Base-by-base conservation (phyloP, 53 echinoderm and acorn worm genomes). In the Hippasteria phrygiana region DNA sequence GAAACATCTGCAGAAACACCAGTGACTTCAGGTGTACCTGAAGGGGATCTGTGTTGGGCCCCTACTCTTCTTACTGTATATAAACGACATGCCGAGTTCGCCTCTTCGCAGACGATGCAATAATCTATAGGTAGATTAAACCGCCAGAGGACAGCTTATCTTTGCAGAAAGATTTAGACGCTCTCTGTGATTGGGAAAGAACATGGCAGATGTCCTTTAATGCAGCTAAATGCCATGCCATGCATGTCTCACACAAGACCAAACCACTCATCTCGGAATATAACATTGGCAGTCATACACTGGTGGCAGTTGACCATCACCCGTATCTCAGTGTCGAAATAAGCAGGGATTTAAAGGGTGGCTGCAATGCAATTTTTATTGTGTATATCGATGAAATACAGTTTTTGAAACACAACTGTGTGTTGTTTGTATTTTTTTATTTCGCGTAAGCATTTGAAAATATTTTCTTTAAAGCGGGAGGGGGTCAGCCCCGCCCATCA, bases 51-150 rank as follows among this genome's bases (percentile, higher is more conserved):
- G 70, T 70, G 34, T 14, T 70, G 70, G 70, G 1, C 70, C 70
- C 70, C n/a, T 28, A 12, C 70, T 70, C 13, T 70, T 70, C 29
- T 27, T 28, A 28, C 13, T 70, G 34, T 4, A 36, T n/a, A 70
- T 70, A 13, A 70, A 70, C 18, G 70, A 70, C 38, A 70, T 70
- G 70, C 70, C 70, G 38, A 34, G 38, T 70, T 17, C 70, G 29
- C 70, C 70, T 64, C 8, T 64, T 64, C 14, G 65, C 65, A 27
- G 65, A 64, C 65, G 65, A 64, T 16, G 18, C 65, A 6, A 24
- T 64, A 64, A 27, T 16, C 8, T 64, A 64, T 31, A 24, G 65
- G 8, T 6, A 24, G 27, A 64, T 64, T 9, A 64, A 24, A 24
- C 5, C 65, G 14, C 32, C 73, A 31, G 73, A 72, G 4, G 73